A percentile compares a stretch with the other conserved stretches of the same genome.
These are phyloP conservation scores for Propithecus deckenii DNA, from an alignment of 2,797 vertebrate genomes.

Conservation along the genomic window DNA sequence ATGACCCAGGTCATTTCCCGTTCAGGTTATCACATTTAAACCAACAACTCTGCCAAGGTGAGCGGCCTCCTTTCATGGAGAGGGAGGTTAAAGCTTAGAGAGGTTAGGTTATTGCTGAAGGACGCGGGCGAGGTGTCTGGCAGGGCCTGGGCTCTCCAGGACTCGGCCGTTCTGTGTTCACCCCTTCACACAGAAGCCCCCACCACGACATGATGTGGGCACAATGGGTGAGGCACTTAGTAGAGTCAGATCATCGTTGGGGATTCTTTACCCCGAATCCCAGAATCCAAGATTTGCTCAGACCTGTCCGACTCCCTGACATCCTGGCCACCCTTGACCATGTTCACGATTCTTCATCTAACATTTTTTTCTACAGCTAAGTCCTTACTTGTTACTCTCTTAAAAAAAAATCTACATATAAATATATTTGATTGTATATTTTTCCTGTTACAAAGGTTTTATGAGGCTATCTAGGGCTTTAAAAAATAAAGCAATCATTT, in stretches of 20 bases:
- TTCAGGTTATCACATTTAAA: background rate
- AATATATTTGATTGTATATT: background rate
- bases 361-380: background rate
- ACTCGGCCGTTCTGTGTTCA: background rate
- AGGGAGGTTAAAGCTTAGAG: background rate
- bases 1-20: background rate
- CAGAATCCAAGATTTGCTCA: background rate
- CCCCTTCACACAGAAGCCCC: background rate
- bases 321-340: background rate
- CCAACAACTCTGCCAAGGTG: background rate
- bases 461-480: background rate
- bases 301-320: background rate
- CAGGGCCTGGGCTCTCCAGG: background rate
- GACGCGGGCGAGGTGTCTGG: background rate
- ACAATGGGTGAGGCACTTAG: background rate
- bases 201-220: accelerated
- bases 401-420: background rate
- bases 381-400: background rate
- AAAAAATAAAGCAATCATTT: background rate
- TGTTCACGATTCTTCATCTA: background rate
- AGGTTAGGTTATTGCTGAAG: background rate
- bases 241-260: background rate
- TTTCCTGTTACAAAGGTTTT: background rate
- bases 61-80: background rate
- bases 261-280: background rate